These are phyloP conservation scores for Empidonax alnorum DNA, from an alignment of 2,113 vertebrate species.

Conservation along the genomic window DNA sequence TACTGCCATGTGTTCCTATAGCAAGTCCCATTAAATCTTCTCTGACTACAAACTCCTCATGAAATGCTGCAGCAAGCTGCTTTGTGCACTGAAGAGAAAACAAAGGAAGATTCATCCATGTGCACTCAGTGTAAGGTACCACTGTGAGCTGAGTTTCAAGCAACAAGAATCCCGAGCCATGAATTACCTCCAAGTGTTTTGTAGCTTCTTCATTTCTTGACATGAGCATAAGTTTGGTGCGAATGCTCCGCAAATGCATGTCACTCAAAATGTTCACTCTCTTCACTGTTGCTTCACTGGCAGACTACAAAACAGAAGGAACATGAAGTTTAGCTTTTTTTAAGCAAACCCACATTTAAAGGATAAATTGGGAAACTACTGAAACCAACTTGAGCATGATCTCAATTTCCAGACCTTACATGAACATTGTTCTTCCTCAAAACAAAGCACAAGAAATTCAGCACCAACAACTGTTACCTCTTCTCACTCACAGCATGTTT, in stretches of 20 bases:
- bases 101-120: not conserved
- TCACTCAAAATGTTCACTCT: constrained; percentile 85
- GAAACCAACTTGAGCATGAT: not conserved
- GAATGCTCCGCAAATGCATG: constrained; percentile 86
- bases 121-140: not conserved
- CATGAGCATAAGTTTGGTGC: constrained; percentile 86
- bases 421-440: not conserved
- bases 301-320: constrained; percentile 70
- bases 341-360: not conserved
- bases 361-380: not conserved
- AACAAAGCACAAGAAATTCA: not conserved
- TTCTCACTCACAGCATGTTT: not conserved
- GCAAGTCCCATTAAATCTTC: constrained; percentile 87
- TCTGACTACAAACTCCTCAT: constrained; percentile 85
- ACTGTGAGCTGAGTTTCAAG: not conserved
- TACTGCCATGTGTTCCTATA: constrained; percentile 85
- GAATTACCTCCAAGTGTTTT: constrained; percentile 84
- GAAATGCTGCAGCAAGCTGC: constrained; percentile 85
- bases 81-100: constrained; percentile 78
- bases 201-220: constrained; percentile 86
- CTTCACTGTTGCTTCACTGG: constrained; percentile 85
- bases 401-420: not conserved
- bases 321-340: not conserved
- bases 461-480: not conserved
- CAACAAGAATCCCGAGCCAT: not conserved